These are phyloP conservation scores for Atrichornis clamosus DNA, from an alignment of 2,113 vertebrate species.

Conservation along the genomic window DNA sequence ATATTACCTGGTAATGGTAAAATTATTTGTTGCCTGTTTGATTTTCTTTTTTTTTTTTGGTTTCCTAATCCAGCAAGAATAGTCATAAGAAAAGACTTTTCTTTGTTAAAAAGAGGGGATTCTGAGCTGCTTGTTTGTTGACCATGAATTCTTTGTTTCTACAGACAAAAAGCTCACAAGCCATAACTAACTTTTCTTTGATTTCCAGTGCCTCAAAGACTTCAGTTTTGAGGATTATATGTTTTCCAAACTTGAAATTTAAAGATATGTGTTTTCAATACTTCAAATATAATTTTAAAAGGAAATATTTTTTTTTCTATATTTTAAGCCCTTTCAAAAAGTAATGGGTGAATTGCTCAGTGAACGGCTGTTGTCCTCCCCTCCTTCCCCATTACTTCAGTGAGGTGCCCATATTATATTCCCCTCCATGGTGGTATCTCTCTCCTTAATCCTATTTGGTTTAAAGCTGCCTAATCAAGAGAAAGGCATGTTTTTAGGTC, in stretches of 20 bases:
- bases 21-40: constrained; percentile 85
- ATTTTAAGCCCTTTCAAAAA: background rate
- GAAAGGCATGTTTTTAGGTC: constrained; percentile 4
- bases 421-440: background rate
- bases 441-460: constrained; percentile 30
- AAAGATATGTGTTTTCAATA: background rate
- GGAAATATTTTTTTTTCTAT: background rate
- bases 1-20: constrained; percentile 84
- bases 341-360: background rate
- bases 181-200: constrained; percentile 26
- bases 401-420: background rate
- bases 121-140: constrained; percentile 39
- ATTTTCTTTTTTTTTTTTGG: constrained; percentile 51
- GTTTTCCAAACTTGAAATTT: background rate
- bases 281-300: background rate
- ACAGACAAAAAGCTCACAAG: background rate
- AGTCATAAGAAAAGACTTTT: constrained; percentile 61
- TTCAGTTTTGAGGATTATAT: background rate
- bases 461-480: constrained; percentile 49
- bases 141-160: constrained; percentile 48
- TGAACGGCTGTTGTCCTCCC: background rate
- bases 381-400: background rate
- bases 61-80: constrained; percentile 52
- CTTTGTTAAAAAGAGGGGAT: constrained; percentile 55
- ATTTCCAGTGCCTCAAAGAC: background rate